Evolutionary conservation across 2,888 invertebrate genomes (phyloP).

Genomic region (Syritta pipiens): DNA sequence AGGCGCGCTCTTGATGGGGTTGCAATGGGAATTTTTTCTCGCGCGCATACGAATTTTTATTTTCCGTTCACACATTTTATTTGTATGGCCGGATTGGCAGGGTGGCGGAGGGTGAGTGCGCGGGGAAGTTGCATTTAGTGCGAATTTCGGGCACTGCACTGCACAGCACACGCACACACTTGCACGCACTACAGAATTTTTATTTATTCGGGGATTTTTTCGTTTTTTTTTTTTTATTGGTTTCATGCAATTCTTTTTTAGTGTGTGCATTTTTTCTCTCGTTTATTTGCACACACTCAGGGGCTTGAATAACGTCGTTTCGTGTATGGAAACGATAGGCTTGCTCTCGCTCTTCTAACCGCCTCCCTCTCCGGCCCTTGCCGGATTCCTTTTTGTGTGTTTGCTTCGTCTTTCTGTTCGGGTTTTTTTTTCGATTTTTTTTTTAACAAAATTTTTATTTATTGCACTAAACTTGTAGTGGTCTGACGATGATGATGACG

Average conservation of each 20-base stretch:
- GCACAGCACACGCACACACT: slow-evolving; percentile 67
- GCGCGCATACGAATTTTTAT: slow-evolving; percentile 63
- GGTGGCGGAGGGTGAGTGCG: background rate
- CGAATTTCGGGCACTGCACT: slow-evolving; percentile 55
- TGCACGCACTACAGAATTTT: slow-evolving; percentile 71
- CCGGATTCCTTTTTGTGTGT: slow-evolving; percentile 47
- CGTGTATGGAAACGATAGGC: slow-evolving; percentile 58
- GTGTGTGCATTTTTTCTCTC: slow-evolving; percentile 68
- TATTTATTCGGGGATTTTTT: slow-evolving; percentile 75
- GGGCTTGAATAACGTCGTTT: slow-evolving; percentile 53
- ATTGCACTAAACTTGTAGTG: slow-evolving; percentile 70
- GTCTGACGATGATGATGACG: slow-evolving; percentile 69
- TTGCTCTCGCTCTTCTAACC: slow-evolving; percentile 64
- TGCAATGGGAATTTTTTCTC: slow-evolving; percentile 42
- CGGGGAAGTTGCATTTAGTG: slow-evolving; percentile 43
- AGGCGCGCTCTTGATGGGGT: slow-evolving; percentile 23
- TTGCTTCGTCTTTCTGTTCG: slow-evolving; percentile 56
- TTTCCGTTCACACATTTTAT: slow-evolving; percentile 66
- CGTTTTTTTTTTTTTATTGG: slow-evolving; percentile 28
- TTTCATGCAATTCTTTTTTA: slow-evolving; percentile 62
- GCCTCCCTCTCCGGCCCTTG: slow-evolving; percentile 44
- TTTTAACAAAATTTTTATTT: slow-evolving; percentile 65
- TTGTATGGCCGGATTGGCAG: slow-evolving; percentile 22
- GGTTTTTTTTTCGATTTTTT: slow-evolving; percentile 38
- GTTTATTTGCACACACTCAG: slow-evolving; percentile 67